A percentile compares a stretch with the other conserved stretches of the same genome.
phyloP scores from a whole-genome alignment of 2,797 vertebrate species.

The Oreortyx pictus region DNA sequence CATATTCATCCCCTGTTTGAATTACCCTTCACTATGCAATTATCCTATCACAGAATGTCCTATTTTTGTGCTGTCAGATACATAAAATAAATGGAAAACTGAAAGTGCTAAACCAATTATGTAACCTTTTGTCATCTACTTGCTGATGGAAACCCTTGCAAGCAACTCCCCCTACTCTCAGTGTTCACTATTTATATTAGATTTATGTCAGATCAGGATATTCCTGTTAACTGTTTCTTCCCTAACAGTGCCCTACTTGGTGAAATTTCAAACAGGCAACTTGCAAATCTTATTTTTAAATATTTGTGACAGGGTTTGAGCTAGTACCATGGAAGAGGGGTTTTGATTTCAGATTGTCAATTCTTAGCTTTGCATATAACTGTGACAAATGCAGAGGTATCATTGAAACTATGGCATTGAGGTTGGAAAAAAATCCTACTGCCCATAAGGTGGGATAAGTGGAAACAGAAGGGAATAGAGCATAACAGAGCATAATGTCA shows the following conservation, averaged over 20 bases:
- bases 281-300: background rate
- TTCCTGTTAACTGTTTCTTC: conserved; percentile 65
- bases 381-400: background rate
- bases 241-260: background rate
- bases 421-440: background rate
- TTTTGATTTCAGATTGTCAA: rapidly evolving
- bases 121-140: conserved; percentile 74
- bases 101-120: conserved; percentile 74
- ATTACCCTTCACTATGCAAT: conserved; percentile 79
- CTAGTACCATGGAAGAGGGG: background rate
- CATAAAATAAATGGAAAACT: conserved; percentile 78
- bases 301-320: background rate
- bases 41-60: conserved; percentile 79
- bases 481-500: background rate
- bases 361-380: background rate
- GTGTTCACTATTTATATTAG: conserved; percentile 62
- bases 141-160: conserved; percentile 67
- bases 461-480: background rate
- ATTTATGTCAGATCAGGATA: conserved; percentile 40
- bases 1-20: conserved; percentile 74
- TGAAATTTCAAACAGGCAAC: background rate
- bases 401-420: background rate
- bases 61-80: conserved; percentile 78
- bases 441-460: background rate
- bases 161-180: background rate